Base-by-base conservation (phyloP, 2,113 vertebrate species). In the Caranx melampygus region DNA sequence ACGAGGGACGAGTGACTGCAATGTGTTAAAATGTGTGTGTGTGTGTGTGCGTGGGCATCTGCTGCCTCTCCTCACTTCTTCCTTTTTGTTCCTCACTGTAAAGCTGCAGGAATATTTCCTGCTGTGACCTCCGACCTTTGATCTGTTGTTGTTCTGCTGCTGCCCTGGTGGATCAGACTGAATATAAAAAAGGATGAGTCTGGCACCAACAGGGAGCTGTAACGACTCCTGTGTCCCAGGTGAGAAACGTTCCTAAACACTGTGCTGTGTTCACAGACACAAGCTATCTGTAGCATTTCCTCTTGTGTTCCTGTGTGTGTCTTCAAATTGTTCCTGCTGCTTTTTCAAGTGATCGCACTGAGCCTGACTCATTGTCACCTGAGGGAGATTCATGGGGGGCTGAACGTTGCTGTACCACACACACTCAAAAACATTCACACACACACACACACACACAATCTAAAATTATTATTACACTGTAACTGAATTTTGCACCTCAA, bases 181-280 rank as follows among this genome's bases (percentile, higher is more conserved):
- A 80, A 69, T 9, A 33, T 14, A 45, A 63, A 34, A 51, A 26
- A 37, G 34, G 54, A 76, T 3, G 44, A 67, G 31, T 35, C 40
- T 26, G 72, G 75, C 70, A 44, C 42, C 16, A 44, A 66, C 21
- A 34, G 64, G 44, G 51, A 31, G 54, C 47, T 75, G 79, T 67
- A 44, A 49, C 15, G 16, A 18, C 49, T 79, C 21, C 20, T 40
- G 31, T 34, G 60, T 72, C n/a, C 72, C 71, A 35, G 12, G 18
- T 35, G 65, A 11, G 52, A 58, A 49, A 54, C 11, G 44, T 69
- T 66, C 66, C 52, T 5, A 21, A 47, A 61, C 40, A 5, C 8
- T 2, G 40, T 9, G 40, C 2, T 37, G 8, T 10, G 8, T 72
- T 79, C 21, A 5, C 18, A 64, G 68, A 55, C 40, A 75, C 47